Conservation (phyloP, 1,140 invertebrate species). For the Daktulosphaira vitifoliae region DNA sequence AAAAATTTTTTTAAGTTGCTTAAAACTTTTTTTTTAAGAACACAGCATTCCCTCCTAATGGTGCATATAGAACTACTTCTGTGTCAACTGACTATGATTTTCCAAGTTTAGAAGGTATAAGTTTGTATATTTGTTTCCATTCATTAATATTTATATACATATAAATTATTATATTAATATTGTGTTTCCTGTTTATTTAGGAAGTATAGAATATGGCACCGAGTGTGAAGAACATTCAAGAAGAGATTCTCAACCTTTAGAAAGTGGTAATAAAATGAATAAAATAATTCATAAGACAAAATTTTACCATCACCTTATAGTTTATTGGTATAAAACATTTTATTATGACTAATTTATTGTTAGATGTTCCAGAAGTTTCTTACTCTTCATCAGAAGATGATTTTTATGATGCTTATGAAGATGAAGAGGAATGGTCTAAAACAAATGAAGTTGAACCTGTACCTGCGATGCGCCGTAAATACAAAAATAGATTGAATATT, state of each 20-base stretch:
- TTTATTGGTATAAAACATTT: too few relatives aligned
- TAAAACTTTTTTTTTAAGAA: slow-evolving; percentile 53
- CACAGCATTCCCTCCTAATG: slow-evolving; percentile 78
- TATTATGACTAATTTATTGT: neutral
- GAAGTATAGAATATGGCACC: slow-evolving; percentile 26
- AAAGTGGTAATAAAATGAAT: too few relatives aligned
- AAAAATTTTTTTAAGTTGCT: neutral
- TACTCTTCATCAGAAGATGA: slow-evolving; percentile 96
- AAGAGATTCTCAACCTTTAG: slow-evolving; percentile 12
- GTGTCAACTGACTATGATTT: slow-evolving; percentile 37
- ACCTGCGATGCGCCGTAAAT: slow-evolving; percentile 23
- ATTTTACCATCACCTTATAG: too few relatives aligned
- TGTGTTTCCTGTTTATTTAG: neutral
- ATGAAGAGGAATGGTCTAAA: slow-evolving; percentile 38
- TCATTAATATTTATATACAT: neutral
- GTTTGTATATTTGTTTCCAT: too few relatives aligned
- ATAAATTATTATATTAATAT: neutral
- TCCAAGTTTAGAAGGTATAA: slow-evolving; percentile 25
- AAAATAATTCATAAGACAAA: too few relatives aligned
- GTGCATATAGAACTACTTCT: slow-evolving; percentile 54
- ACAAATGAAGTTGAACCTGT: slow-evolving; percentile 5
- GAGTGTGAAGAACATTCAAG: slow-evolving; percentile 24
- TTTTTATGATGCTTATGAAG: slow-evolving; percentile 88
- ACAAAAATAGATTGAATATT: slow-evolving; percentile 10
- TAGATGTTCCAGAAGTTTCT: slow-evolving; percentile 73